Base-by-base conservation (phyloP, 2,888 invertebrate genomes). In the Cheilosia soror region DNA sequence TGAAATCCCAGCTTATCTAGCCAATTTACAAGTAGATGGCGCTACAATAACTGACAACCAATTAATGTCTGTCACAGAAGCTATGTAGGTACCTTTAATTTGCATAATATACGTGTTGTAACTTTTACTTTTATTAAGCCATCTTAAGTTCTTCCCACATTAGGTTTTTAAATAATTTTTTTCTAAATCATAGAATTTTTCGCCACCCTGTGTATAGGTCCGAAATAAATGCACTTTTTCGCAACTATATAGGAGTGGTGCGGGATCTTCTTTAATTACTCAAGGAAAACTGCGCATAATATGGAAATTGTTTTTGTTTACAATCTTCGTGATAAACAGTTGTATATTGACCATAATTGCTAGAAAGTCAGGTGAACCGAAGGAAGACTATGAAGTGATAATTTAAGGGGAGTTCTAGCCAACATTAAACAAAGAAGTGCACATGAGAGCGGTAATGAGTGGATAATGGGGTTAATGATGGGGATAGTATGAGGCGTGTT, bases 321-420 rank as follows among this genome's bases (percentile, higher is more conserved):
- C 68, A 80, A 65, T 80, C 69, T 84, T 78, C 78, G 69, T 84
- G 84, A 80, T 84, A 65, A 69, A 37, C 62, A 65, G 55, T 65
- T 72, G 68, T 71, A 69, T 66, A 71, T 71, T 84, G 75, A 27
- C 20, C 62, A 66, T 65, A 73, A 62, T 78, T 72, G 9, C 42
- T 63, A 63, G 65, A 71, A 65, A 69, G 75, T 80, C 76, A 80
- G 76, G 66, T 76, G 62, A 76, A 80, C 60, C 80, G 71, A 53
- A 71, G 75, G 76, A 33, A 11, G 27, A 37, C 71, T 80, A 85
- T 85, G 85, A 85, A 80, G 85, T 85, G 85, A 85, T 85, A 85
- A 85, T 85, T 81, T 85, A 29, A 66, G 80, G 73, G 80, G 80
- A 72, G 72, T 85, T 85, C 47, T 85, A 65, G 47, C 42, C 31